Conservation (phyloP, 2,888 invertebrate genomes). For the Diloba caeruleocephala region DNA sequence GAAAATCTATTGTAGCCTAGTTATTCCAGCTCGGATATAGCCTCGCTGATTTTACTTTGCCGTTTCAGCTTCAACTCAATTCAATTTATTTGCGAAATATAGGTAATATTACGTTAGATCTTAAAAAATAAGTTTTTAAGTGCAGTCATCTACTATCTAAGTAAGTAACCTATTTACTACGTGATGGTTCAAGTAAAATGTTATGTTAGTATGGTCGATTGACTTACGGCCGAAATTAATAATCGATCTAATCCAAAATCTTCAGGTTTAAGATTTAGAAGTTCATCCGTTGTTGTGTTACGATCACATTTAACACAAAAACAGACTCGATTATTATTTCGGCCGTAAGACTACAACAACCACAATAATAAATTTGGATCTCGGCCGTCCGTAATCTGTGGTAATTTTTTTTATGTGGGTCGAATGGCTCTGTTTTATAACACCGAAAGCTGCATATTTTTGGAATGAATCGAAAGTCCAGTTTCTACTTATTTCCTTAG, state of each 20-base stretch:
- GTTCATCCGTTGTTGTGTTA: too few species aligned
- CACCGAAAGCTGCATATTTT: too few species aligned
- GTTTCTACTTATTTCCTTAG: neutral
- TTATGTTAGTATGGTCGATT: conserved; percentile 12
- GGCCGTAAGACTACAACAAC: conserved; percentile 4
- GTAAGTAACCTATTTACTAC: conserved; percentile 5
- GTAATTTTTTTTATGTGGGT: neutral
- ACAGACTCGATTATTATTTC: too few species aligned
- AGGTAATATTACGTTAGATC: neutral
- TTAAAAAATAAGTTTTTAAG: neutral
- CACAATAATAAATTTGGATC: conserved; percentile 1
- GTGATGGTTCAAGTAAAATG: conserved; percentile 1
- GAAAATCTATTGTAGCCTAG: conserved; percentile 1
- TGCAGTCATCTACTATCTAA: conserved; percentile 8
- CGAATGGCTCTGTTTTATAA: neutral
- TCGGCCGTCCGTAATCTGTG: neutral
- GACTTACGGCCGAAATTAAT: too few species aligned
- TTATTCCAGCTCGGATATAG: too few species aligned
- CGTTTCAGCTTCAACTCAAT: too few species aligned
- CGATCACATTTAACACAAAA: too few species aligned
- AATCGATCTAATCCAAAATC: too few species aligned
- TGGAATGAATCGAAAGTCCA: too few species aligned
- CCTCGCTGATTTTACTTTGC: too few species aligned
- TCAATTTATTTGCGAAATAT: too few species aligned
- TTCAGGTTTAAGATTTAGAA: too few species aligned